Base-by-base conservation (phyloP, 2,888 invertebrate genomes). In the Amblyjoppa fuscipennis region DNA sequence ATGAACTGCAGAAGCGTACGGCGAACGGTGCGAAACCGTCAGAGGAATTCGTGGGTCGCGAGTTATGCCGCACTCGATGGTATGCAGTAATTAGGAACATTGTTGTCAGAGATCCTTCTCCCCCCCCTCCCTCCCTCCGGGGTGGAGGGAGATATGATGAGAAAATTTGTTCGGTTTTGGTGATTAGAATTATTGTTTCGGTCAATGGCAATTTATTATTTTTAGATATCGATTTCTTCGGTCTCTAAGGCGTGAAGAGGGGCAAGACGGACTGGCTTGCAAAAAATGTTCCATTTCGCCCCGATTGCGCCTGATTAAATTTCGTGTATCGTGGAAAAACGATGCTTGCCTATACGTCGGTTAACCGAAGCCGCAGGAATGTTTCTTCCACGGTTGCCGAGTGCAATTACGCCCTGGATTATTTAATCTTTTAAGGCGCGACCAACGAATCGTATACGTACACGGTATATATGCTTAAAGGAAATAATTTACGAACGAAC, bases 11-110 rank as follows among this genome's bases (percentile, higher is more conserved):
- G 79, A 83, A 76, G 45, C 71, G 76, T 81, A 76, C 68, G 53
- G 83, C 73, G 28, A 70, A 79, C 61, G 82, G 59, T 68, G 78
- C 83, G 83, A 83, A 80, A 79, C 83, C 69, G 85, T 83, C 90
- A 86, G 85, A 89, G 93, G 93, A 92, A 94, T 93, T 92, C 91
- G 88, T 90, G 92, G 92, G 91, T 91, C 92, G 92, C 90, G 91
- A 92, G 93, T 93, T 93, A 94, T 93, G 93, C 92, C 91, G 91
- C 91, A 91, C 92, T 92, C 92, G 90, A 89, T 91, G 93, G 93
- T 92, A 94, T 93, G 93, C 91, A 91, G 92, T 93, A 94, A 94
- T 94, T 93, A 94, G 93, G 93, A 92, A 91, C 92, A 93, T 93
- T 92, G 92, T 91, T 90, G 87, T 85, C 85, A 76, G 79, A 74